These are phyloP conservation scores for Melanogrammus aeglefinus DNA, from an alignment of 2,797 vertebrate genomes.

Conservation along the genomic window DNA sequence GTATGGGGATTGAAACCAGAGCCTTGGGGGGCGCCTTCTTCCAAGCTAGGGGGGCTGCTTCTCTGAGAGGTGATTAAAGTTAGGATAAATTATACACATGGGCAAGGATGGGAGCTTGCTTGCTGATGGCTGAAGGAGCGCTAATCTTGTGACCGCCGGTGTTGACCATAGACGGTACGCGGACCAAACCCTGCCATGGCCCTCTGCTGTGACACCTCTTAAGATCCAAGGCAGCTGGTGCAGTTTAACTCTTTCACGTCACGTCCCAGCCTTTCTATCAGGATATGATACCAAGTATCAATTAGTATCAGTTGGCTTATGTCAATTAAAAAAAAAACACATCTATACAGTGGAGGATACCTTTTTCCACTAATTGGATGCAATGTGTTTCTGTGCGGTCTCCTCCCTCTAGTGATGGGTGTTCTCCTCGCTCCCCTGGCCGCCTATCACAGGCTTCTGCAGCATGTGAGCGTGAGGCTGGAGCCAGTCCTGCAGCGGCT, in stretches of 20 bases:
- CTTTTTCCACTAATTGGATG: not conserved
- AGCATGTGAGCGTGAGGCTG: constrained; percentile 75
- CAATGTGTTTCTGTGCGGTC: not conserved
- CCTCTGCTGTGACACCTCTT: constrained; percentile 33
- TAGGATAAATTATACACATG: constrained; percentile 23
- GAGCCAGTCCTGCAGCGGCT: constrained; percentile 90
- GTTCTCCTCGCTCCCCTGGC: constrained; percentile 85
- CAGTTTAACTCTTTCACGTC: not conserved
- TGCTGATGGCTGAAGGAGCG: constrained; percentile 32
- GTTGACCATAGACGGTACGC: constrained; percentile 15
- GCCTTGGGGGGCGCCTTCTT: constrained; percentile 34
- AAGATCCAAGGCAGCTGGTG: not conserved
- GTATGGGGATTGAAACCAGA: constrained; percentile 61
- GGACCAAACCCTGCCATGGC: constrained; percentile 25
- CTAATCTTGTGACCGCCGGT: constrained; percentile 57
- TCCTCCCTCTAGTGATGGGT: constrained; percentile 72
- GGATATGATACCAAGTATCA: not conserved
- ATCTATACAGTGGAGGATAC: not conserved
- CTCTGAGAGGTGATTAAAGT: constrained; percentile 63
- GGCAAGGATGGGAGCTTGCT: constrained; percentile 30
- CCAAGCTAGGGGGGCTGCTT: not conserved
- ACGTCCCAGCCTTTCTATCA: not conserved
- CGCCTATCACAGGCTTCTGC: constrained; percentile 82
- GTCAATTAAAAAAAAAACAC: not conserved
- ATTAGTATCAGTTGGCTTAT: not conserved